These are phyloP conservation scores for Dolomedes plantarius DNA, from an alignment of 2,888 invertebrate species.

Conservation along the genomic window DNA sequence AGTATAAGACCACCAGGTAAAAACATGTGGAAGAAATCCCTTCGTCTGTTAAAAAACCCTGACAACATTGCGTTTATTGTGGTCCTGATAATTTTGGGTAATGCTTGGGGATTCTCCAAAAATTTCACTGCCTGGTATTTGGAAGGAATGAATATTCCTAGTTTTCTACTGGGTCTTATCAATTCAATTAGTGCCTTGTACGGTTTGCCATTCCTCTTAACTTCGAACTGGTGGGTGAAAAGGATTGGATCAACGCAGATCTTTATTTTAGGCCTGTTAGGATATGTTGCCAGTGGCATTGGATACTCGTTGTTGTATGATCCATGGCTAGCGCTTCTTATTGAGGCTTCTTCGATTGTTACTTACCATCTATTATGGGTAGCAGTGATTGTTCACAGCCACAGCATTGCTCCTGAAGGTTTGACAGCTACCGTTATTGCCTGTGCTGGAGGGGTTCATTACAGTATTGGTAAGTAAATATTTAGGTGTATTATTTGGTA, in stretches of 20 bases:
- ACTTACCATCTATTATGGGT: slow-evolving; percentile 94
- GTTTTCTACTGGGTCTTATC: slow-evolving; percentile 87
- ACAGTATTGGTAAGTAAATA: slow-evolving; percentile 79
- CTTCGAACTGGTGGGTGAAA: slow-evolving; percentile 88
- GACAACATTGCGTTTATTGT: slow-evolving; percentile 88
- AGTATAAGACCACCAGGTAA: slow-evolving; percentile 86
- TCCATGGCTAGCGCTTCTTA: slow-evolving; percentile 92
- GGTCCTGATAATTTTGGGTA: slow-evolving; percentile 88
- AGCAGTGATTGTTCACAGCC: slow-evolving; percentile 90
- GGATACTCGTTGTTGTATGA: slow-evolving; percentile 89
- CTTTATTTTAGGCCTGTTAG: slow-evolving; percentile 88
- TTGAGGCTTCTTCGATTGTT: slow-evolving; percentile 84
- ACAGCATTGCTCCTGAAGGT: slow-evolving; percentile 88
- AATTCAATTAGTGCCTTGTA: slow-evolving; percentile 89
- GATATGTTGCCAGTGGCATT: slow-evolving; percentile 86
- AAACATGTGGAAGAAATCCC: slow-evolving; percentile 85
- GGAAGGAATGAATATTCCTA: slow-evolving; percentile 86
- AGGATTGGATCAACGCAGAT: slow-evolving; percentile 89
- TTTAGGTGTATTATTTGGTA: too few species aligned
- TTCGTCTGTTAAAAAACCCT: slow-evolving; percentile 85
- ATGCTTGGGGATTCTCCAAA: slow-evolving; percentile 92
- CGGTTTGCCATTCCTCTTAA: slow-evolving; percentile 89
- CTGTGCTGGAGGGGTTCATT: slow-evolving; percentile 90
- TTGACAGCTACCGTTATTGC: slow-evolving; percentile 90
- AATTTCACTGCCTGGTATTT: slow-evolving; percentile 91